Percentiles rank a stretch among this genome's conserved stretches.
phyloP scores from a whole-genome alignment of 2,888 invertebrate genomes.

The Erebia aethiops region DNA sequence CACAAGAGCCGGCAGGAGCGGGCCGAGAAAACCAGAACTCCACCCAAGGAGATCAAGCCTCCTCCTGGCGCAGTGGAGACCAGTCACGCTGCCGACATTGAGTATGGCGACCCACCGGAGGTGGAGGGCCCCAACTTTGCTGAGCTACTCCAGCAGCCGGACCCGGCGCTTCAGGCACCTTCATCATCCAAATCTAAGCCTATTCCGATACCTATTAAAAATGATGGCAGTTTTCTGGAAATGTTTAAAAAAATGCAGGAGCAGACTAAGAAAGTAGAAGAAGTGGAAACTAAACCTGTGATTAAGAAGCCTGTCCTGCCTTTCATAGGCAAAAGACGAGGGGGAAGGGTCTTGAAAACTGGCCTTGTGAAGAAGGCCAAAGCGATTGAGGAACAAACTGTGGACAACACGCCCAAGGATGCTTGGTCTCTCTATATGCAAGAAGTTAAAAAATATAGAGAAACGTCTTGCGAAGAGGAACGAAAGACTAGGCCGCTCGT shows the following conservation, averaged over 20 bases:
- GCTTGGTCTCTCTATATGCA: conserved; percentile 97
- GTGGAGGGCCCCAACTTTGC: conserved; percentile 76
- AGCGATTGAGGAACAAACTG: conserved; percentile 84
- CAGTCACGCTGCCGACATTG: conserved; percentile 62
- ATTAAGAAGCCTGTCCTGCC: conserved; percentile 74
- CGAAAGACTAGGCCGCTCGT: conserved; percentile 95
- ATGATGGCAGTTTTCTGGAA: conserved; percentile 95
- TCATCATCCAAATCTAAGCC: conserved; percentile 77
- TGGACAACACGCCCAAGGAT: conserved; percentile 88
- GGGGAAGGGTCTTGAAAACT: conserved; percentile 93
- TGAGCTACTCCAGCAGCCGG: conserved; percentile 59
- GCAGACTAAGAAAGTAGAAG: conserved; percentile 76
- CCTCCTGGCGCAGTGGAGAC: conserved; percentile 71
- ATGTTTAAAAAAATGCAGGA: conserved; percentile 96
- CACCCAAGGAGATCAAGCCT: conserved; percentile 67
- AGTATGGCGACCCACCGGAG: conserved; percentile 75
- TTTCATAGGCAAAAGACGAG: conserved; percentile 90
- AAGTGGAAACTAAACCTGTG: conserved; percentile 62
- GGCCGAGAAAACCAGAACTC: conserved; percentile 56
- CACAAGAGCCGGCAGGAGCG: conserved; percentile 64
- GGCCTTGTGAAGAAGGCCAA: conserved; percentile 94
- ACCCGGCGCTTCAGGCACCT: conserved; percentile 57
- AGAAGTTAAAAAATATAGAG: conserved; percentile 96
- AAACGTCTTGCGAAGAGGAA: conserved; percentile 96
- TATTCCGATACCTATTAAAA: conserved; percentile 88